Evolutionary conservation across 2,113 vertebrate genomes (phyloP).

Genomic region (Notiomystis cincta): DNA sequence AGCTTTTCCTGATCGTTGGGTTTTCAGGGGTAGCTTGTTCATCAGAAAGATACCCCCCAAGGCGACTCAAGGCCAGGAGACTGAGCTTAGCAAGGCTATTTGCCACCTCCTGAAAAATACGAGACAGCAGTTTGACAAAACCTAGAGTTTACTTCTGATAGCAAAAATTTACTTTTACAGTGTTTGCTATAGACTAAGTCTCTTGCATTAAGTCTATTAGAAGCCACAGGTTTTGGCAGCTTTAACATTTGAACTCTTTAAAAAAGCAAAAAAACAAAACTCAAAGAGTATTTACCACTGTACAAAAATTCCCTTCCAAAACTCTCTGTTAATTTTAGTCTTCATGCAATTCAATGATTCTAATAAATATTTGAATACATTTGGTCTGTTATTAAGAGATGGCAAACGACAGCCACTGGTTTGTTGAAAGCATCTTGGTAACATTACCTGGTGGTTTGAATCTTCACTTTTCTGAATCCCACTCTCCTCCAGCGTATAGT

Average conservation of each 20-base stretch:
- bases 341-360: neutral
- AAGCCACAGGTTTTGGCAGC: neutral
- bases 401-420: neutral
- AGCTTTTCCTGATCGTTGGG: constrained; percentile 88
- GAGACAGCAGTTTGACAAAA: neutral
- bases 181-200: neutral
- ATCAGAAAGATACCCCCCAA: constrained; percentile 84
- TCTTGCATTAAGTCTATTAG: neutral
- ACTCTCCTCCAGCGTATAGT: constrained; percentile 96
- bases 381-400: neutral
- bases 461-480: constrained; percentile 94
- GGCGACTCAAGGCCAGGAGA: constrained; percentile 85
- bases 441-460: constrained; percentile 89
- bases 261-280: neutral
- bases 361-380: neutral
- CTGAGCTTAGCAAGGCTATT: constrained; percentile 93
- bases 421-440: neutral
- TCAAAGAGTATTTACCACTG: neutral
- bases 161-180: neutral
- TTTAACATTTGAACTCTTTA: neutral
- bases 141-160: neutral
- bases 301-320: neutral
- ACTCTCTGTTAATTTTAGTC: neutral
- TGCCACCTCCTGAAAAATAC: constrained; percentile 82
- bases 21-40: constrained; percentile 89